These are phyloP conservation scores for Emydoidea blandingii DNA, from an alignment of 2,797 vertebrate genomes.

Conservation along the genomic window DNA sequence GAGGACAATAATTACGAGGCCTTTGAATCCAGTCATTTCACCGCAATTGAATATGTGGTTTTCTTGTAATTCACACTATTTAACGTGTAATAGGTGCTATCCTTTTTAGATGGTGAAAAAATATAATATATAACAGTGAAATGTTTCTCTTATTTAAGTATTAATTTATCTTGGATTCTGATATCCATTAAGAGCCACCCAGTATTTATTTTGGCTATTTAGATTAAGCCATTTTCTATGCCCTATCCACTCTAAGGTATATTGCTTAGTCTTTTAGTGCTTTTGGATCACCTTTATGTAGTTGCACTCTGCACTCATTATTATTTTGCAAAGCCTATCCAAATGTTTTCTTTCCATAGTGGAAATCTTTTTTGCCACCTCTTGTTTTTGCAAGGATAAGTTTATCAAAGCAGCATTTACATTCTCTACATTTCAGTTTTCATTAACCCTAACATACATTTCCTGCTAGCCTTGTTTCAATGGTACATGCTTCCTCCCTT, in stretches of 20 bases:
- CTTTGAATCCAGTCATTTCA: not conserved
- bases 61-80: constrained; percentile 24
- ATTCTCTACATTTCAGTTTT: not conserved
- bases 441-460: not conserved
- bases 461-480: not conserved
- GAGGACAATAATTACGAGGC: not conserved
- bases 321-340: not conserved
- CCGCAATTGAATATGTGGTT: not conserved
- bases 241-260: constrained; percentile 30
- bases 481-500: not conserved
- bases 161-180: constrained; percentile 62
- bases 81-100: constrained; percentile 51
- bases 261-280: constrained; percentile 30
- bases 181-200: constrained; percentile 70
- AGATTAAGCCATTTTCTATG: constrained; percentile 45
- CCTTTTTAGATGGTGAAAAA: constrained; percentile 64
- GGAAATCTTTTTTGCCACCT: not conserved
- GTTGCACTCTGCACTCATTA: not conserved
- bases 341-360: not conserved
- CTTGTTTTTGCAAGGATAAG: not conserved
- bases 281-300: not conserved
- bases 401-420: not conserved
- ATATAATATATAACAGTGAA: constrained; percentile 47
- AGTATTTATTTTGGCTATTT: constrained; percentile 70
- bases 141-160: constrained; percentile 61